A percentile compares a stretch with the other conserved stretches of the same genome.
phyloP scores from a whole-genome alignment of 2,888 invertebrate species.

The Siphlonurus alternatus region DNA sequence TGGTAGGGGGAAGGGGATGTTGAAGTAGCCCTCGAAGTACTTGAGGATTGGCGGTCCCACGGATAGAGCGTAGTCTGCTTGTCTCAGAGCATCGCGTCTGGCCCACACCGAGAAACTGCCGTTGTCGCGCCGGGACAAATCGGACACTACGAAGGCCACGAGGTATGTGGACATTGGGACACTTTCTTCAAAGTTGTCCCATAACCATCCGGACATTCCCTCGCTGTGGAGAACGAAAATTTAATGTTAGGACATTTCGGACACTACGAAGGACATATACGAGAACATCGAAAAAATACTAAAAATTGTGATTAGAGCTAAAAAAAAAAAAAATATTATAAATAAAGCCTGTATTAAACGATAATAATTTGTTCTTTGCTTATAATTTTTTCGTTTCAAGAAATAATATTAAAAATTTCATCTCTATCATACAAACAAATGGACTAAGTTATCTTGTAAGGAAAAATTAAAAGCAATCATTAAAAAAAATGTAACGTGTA shows the following conservation, averaged over 20 bases:
- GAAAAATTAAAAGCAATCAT: no score
- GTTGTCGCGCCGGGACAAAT: constrained; percentile 19
- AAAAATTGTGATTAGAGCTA: no score
- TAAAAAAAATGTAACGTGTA: no score
- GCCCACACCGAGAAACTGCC: constrained; percentile 3
- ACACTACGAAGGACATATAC: background rate
- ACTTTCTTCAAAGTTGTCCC: constrained; percentile 61
- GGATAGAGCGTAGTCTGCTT: constrained; percentile 29
- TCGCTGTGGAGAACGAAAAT: constrained; percentile 27
- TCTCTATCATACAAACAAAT: no score
- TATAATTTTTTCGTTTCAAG: no score
- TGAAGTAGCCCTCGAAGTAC: constrained; percentile 26
- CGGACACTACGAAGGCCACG: constrained; percentile 31
- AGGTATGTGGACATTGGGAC: constrained; percentile 69
- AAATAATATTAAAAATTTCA: no score
- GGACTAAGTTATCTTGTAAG: no score
- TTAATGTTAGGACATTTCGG: background rate
- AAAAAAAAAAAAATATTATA: no score
- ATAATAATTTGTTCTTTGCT: no score
- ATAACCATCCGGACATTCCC: constrained; percentile 42
- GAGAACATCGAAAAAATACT: background rate
- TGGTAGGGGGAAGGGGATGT: constrained; percentile 25
- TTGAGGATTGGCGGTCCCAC: constrained; percentile 28
- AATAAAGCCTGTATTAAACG: no score
- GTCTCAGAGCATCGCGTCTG: constrained; percentile 14